phyloP scores from a whole-genome alignment of 1,140 invertebrate genomes.

The Zeugodacus cucurbitae region DNA sequence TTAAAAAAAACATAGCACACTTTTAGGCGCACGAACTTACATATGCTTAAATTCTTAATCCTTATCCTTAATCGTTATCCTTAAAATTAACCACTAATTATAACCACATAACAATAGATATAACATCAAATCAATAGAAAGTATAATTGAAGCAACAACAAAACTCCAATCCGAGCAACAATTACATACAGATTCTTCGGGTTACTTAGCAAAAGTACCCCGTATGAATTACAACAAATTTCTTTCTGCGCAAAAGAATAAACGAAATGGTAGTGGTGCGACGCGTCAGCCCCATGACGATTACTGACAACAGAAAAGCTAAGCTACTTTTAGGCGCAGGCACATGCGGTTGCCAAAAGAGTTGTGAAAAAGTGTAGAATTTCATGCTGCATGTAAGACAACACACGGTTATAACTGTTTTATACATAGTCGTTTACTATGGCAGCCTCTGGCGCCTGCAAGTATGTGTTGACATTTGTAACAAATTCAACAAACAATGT shows the following conservation, averaged over 20 bases:
- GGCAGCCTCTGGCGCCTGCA: too few species aligned
- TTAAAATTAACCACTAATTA: too few species aligned
- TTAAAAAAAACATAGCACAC: too few species aligned
- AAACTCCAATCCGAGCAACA: background rate
- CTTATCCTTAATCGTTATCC: accelerated
- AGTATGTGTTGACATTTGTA: background rate
- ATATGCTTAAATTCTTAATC: too few species aligned
- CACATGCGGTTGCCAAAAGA: background rate
- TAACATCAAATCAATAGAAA: too few species aligned
- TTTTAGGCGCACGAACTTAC: too few species aligned
- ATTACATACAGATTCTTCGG: background rate
- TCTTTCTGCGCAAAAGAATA: background rate
- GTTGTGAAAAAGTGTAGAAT: background rate
- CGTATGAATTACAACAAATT: background rate
- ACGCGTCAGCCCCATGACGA: background rate
- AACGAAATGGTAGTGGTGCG: too few species aligned
- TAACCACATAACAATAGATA: too few species aligned
- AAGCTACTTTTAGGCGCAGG: background rate
- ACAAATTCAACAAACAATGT: background rate
- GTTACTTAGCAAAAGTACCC: background rate
- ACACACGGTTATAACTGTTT: too few species aligned
- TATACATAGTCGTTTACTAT: too few species aligned
- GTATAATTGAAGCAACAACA: background rate
- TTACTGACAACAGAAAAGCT: background rate
- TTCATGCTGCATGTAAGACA: background rate